Percentiles rank a stretch among this genome's conserved stretches.
Conservation (phyloP, 2,888 invertebrate genomes). For the Tachina grossa region DNA sequence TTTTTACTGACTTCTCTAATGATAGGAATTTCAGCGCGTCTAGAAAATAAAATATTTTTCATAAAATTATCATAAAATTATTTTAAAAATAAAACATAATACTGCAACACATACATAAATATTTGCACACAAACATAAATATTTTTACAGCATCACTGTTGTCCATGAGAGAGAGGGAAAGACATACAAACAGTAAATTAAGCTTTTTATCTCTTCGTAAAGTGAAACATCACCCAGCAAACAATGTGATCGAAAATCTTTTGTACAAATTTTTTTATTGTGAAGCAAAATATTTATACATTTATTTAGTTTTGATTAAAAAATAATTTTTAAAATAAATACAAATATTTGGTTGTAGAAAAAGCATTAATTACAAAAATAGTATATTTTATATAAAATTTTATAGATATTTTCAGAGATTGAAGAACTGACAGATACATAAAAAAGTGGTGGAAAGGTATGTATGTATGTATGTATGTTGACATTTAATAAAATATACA, state of each 20-base stretch:
- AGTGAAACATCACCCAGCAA: slow-evolving; percentile 45
- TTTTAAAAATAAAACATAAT: slow-evolving; percentile 1
- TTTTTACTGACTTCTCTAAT: slow-evolving; percentile 74
- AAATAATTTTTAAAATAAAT: slow-evolving; percentile 40
- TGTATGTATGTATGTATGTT: too few species aligned
- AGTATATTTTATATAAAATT: slow-evolving; percentile 6
- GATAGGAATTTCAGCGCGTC: slow-evolving; percentile 76
- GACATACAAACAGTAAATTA: not conserved
- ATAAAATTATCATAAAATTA: slow-evolving; percentile 32
- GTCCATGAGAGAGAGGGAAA: not conserved
- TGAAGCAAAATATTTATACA: slow-evolving; percentile 47
- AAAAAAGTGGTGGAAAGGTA: not conserved
- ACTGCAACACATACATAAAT: slow-evolving; percentile 33
- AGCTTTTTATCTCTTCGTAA: not conserved
- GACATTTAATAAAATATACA: slow-evolving; percentile 1
- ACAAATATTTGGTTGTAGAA: slow-evolving; percentile 5
- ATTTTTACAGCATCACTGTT: not conserved
- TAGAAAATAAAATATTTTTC: slow-evolving; percentile 64
- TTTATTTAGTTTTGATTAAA: slow-evolving; percentile 14
- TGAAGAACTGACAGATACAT: not conserved
- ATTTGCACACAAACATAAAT: slow-evolving; percentile 7
- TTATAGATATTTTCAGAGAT: not conserved
- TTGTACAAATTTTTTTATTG: slow-evolving; percentile 54
- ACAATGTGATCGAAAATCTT: not conserved
- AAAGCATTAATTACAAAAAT: slow-evolving; percentile 38